Evolutionary conservation across 64 coral and sea anemone genomes (phyloP).

Genomic region (Cladopsammia gracilis): DNA sequence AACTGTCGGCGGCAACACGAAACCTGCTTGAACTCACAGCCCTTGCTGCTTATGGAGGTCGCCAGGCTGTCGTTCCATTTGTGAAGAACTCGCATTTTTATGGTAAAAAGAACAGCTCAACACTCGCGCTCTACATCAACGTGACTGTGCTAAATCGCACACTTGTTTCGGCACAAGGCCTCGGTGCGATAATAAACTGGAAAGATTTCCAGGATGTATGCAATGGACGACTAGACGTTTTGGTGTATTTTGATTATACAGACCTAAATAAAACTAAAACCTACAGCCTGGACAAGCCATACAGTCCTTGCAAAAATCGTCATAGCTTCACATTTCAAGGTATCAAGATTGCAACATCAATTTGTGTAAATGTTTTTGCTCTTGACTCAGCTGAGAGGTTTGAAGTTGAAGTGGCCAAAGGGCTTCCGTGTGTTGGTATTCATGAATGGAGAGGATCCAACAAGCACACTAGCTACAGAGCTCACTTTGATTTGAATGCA

Average conservation of each 20-base stretch:
- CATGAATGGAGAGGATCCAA: constrained; percentile 11
- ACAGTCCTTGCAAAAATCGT: background rate
- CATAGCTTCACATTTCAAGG: background rate
- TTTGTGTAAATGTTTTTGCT: constrained; percentile 35
- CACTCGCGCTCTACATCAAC: constrained; percentile 78
- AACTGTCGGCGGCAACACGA: constrained; percentile 37
- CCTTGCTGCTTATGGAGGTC: constrained; percentile 65
- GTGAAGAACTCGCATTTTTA: constrained; percentile 86
- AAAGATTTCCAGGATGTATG: constrained; percentile 76
- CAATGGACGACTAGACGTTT: constrained; percentile 70
- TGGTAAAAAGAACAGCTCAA: constrained; percentile 8
- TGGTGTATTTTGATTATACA: constrained; percentile 88
- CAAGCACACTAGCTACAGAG: constrained; percentile 30
- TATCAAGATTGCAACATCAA: background rate
- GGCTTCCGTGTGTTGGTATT: background rate
- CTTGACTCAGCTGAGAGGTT: constrained; percentile 63
- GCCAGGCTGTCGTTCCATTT: constrained; percentile 82
- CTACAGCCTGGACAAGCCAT: background rate
- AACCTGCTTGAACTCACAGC: constrained; percentile 72
- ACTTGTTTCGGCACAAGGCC: constrained; percentile 66
- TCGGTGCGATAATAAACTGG: constrained; percentile 70
- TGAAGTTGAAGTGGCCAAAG: constrained; percentile 30
- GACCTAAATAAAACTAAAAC: constrained; percentile 7
- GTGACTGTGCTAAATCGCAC: constrained; percentile 62
- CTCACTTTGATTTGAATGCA: constrained; percentile 68